Conservation (phyloP, 2,888 invertebrate species). For the Lysandra bellargus region DNA sequence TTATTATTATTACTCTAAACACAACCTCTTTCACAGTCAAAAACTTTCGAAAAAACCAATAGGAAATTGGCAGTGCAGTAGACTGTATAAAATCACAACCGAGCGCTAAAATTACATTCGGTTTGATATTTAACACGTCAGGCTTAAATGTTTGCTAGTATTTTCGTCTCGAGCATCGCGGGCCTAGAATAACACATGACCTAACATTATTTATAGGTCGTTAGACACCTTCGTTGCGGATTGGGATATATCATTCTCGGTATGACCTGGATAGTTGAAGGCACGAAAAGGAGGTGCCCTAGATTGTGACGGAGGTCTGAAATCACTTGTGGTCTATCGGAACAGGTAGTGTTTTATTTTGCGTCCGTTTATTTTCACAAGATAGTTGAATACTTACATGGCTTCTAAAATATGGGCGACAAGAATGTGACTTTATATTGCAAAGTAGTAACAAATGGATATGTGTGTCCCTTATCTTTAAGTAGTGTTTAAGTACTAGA, state of each 20-base stretch:
- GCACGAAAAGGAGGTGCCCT: constrained; percentile 30
- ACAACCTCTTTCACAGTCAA: no score
- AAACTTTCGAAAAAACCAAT: neutral
- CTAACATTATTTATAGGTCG: constrained; percentile 21
- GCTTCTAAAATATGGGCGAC: neutral
- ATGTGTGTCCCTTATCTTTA: no score
- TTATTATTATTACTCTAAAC: no score
- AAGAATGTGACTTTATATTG: neutral
- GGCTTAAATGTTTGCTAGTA: constrained; percentile 4
- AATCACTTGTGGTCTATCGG: constrained; percentile 20
- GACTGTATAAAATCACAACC: neutral
- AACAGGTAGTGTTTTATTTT: constrained; percentile 18
- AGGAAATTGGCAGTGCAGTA: neutral
- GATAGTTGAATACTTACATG: neutral
- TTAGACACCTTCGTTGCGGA: constrained; percentile 26
- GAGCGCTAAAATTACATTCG: constrained; percentile 16
- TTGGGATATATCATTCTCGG: constrained; percentile 29
- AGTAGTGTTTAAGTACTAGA: no score
- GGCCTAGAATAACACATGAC: constrained; percentile 20
- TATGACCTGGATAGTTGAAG: constrained; percentile 24
- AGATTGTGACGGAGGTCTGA: constrained; percentile 21
- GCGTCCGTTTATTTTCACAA: neutral
- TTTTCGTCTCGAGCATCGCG: constrained; percentile 1
- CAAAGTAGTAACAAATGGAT: no score
- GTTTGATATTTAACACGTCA: constrained; percentile 26